phyloP scores from a whole-genome alignment of 2,888 invertebrate genomes.

The Blastobasis adustella region DNA sequence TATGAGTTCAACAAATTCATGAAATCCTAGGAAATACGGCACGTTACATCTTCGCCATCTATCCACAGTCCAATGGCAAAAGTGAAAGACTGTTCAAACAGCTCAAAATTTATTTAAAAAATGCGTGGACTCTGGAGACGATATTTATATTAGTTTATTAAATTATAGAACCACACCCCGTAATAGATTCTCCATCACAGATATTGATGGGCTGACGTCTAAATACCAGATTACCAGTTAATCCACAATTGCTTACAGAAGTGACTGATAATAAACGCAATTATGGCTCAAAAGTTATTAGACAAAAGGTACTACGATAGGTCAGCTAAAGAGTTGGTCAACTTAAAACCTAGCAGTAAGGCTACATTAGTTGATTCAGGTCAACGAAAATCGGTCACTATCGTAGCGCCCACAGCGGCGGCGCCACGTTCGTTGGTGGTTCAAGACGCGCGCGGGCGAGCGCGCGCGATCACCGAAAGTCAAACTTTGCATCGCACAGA shows the following conservation, averaged over 20 bases:
- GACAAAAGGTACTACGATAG: not conserved
- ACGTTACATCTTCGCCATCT: constrained; percentile 6
- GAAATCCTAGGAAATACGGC: constrained; percentile 4
- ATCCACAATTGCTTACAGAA: not conserved
- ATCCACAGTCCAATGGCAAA: constrained; percentile 11
- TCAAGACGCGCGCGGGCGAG: not conserved
- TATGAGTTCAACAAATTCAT: constrained; percentile 8
- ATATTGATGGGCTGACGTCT: constrained; percentile 12
- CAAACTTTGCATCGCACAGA: too few species aligned
- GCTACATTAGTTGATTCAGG: not conserved
- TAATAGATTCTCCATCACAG: constrained; percentile 9
- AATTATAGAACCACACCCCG: not conserved
- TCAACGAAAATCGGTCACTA: not conserved
- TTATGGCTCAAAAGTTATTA: not conserved
- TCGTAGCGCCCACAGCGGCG: not conserved
- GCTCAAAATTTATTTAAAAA: constrained; percentile 12
- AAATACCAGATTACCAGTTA: constrained; percentile 8
- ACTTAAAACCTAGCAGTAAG: not conserved
- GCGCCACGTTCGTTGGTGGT: not conserved
- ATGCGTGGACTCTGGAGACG: constrained; percentile 1
- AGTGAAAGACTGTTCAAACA: constrained; percentile 11
- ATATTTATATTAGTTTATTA: constrained; percentile 11
- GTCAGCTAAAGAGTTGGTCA: not conserved
- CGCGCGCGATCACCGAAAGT: too few species aligned
- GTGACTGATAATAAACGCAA: too few species aligned